A percentile compares a stretch with the other conserved stretches of the same genome.
phyloP scores from a whole-genome alignment of 2,113 vertebrate genomes.

The Coreoperca whiteheadi region DNA sequence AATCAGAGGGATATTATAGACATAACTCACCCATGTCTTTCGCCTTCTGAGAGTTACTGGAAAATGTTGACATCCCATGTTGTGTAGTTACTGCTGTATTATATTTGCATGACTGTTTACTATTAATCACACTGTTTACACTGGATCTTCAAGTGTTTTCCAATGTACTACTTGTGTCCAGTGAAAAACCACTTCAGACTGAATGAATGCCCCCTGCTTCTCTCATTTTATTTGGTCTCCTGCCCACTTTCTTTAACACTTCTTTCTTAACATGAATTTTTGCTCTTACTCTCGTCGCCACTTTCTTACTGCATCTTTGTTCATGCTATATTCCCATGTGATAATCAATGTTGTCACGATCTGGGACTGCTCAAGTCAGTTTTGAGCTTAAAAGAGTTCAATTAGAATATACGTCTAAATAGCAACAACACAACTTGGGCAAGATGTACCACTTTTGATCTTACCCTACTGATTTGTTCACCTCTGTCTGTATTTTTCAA shows the following conservation, averaged over 20 bases:
- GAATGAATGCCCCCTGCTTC: neutral
- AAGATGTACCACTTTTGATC: neutral
- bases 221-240: constrained; percentile 10
- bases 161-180: neutral
- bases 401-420: neutral
- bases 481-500: neutral
- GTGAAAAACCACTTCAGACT: constrained; percentile 25
- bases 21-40: constrained; percentile 27
- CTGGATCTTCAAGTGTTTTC: constrained; percentile 32
- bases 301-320: neutral
- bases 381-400: neutral
- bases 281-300: neutral
- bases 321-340: neutral
- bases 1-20: constrained; percentile 19
- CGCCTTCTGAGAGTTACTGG: constrained; percentile 29
- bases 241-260: neutral
- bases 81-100: constrained; percentile 37
- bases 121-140: constrained; percentile 53
- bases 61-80: constrained; percentile 25
- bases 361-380: neutral
- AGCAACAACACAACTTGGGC: neutral
- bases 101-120: constrained; percentile 36
- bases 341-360: neutral
- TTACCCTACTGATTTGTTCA: neutral
- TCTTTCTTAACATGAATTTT: neutral